Evolutionary conservation across 92 coral and sea anemone genomes (phyloP), one percentile per base, ranked within the genome.

Genomic region (Umimayanthus chanpuru): DNA sequence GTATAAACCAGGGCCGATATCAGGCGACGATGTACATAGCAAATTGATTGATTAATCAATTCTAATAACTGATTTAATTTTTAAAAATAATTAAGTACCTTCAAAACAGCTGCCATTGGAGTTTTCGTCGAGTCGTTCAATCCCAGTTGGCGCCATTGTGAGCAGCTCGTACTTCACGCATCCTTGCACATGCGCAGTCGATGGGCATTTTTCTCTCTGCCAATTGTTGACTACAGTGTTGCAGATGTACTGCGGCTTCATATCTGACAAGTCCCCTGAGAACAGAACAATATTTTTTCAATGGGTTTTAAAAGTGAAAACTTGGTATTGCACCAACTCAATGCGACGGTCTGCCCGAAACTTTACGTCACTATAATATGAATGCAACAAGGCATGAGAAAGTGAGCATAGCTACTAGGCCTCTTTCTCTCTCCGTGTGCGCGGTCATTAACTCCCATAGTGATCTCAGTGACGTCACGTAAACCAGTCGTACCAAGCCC

Each of bases 191-290:
- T 65, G 73, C 2, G 41, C 65, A 44, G 18, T 78, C 41, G 82
- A 9, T 49, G 11, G 82, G 15, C 38, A 49, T 25, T 50, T 75
- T 39, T 85, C 88, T 29, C 39, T 90, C 43, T 82, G 90, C 94
- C 94, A 92, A 78, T 92, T 89, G 65, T 90, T 90, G 43, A 90
- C 91, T 9, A 89, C 90, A 61, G 92, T 86, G 32, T 92, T 92
- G 71, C 92, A 92, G 47, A 92, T 88, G 20, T 92, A 92, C 76
- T 86, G 90, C 21, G 94, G 94, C 29, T 76, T 90, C 88, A 89
- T 40, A 58, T 80, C 91, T 81, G 55, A 67, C 25, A 92, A 78
- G 76, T 92, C 92, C 23, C 92, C 88, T 89, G 89, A 47, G 25
- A 36, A 3, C 5, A 85, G 43, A 36, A 32, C 36, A 32, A 32